Conservation (phyloP, 2,797 vertebrate species). For the Pseudocheirus occidentalis region DNA sequence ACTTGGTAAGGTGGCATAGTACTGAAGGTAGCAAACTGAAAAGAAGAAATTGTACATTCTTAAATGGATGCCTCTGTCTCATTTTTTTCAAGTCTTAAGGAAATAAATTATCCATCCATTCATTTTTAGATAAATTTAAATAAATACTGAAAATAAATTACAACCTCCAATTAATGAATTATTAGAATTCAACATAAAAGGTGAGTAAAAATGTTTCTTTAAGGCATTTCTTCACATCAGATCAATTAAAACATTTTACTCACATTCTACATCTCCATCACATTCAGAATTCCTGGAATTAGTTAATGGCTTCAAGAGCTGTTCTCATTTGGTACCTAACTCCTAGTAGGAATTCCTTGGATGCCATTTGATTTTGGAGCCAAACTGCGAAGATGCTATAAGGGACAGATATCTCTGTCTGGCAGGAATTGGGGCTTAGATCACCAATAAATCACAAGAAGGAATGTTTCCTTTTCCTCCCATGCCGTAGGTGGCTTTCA, state of each 20-base stretch:
- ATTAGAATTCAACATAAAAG: neutral
- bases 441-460: conserved; percentile 79
- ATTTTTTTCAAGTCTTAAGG: neutral
- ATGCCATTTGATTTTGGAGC: conserved; percentile 65
- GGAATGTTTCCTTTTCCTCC: conserved; percentile 76
- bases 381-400: conserved; percentile 68
- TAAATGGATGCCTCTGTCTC: neutral
- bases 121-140: neutral
- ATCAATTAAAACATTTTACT: conserved; percentile 43
- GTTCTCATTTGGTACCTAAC: conserved; percentile 57
- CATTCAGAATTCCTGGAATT: conserved; percentile 4
- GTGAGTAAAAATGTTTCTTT: conserved; percentile 41
- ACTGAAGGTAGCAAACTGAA: neutral
- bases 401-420: conserved; percentile 65
- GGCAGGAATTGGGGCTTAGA: conserved; percentile 41
- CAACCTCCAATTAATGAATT: neutral
- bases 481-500: conserved; percentile 64
- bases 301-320: conserved; percentile 34
- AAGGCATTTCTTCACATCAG: conserved; percentile 10
- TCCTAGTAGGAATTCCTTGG: conserved; percentile 75
- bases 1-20: neutral
- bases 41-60: neutral
- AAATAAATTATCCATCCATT: neutral
- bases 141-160: neutral
- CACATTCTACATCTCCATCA: conserved; percentile 53